A percentile compares a stretch with the other conserved stretches of the same genome.
These are phyloP conservation scores for Eubasilissa regina DNA, from an alignment of 1,140 invertebrate species.

Conservation along the genomic window DNA sequence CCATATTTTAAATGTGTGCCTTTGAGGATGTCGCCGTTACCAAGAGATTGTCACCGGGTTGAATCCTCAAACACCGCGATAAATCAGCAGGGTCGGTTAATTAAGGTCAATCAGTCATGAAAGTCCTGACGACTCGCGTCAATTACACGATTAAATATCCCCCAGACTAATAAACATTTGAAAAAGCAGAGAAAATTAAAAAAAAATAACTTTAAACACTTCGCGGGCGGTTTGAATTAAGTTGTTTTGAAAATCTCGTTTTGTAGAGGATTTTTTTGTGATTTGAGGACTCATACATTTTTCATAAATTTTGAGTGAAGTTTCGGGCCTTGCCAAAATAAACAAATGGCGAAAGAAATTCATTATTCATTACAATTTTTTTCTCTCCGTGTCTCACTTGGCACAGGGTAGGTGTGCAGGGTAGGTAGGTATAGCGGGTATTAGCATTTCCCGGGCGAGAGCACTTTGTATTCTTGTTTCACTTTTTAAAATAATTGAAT, in stretches of 20 bases:
- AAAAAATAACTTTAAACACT: not conserved
- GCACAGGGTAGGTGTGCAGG: conserved; percentile 7
- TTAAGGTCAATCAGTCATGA: no score
- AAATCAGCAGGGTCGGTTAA: no score
- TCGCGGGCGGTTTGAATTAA: not conserved
- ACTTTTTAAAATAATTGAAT: not conserved
- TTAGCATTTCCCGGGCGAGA: conserved; percentile 22
- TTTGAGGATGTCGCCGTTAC: no score
- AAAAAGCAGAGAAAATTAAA: no score
- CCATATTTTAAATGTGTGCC: no score
- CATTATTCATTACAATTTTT: conserved; percentile 59
- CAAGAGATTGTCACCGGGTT: no score
- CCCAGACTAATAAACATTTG: no score
- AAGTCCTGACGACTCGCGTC: no score
- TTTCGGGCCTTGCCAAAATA: conserved; percentile 42
- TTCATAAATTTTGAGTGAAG: conserved; percentile 55
- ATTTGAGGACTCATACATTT: conserved; percentile 56
- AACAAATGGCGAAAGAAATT: conserved; percentile 59
- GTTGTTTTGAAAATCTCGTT: conserved; percentile 36
- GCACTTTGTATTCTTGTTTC: conserved; percentile 27
- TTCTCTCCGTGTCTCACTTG: conserved; percentile 34
- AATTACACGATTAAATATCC: no score
- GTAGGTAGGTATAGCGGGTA: conserved; percentile 5
- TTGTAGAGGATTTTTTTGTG: conserved; percentile 28
- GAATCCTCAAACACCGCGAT: no score